Evolutionary conservation across 2,797 vertebrate species (phyloP), one percentile per base, ranked within the genome.

Genomic region (Gallinago stenura): DNA sequence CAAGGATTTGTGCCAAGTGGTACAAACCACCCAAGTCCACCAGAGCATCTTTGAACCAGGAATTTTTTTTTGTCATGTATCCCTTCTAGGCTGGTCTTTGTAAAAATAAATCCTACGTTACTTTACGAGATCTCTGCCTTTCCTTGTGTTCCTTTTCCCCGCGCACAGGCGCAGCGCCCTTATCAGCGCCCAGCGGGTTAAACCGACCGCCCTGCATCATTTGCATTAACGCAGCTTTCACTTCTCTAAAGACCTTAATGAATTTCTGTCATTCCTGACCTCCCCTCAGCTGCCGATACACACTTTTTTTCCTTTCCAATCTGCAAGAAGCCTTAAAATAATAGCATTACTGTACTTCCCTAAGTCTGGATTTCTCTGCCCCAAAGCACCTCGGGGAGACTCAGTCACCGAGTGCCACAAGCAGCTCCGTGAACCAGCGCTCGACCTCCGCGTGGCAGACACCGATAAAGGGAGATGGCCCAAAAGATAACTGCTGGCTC

Each of bases 241-340:
- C 92, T 95, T 93, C 92, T 68, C 88, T 72, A 94, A 93, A 93
- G 91, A 93, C 90, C 93, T 95, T 90, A 53, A 87, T n/a, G 76
- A 93, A 90, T 93, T 95, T 91, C 93, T 96, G 85, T 85, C 85
- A 56, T 88, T 78, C 2, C 12, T 83, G 72, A 78, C 85, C 91
- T 86, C 79, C 70, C 68, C 82, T 89, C 66, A 62, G 83, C 89
- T 69, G 87, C 83, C 25, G 2, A 72, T 53, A 83, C 39, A 45
- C 54, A 5, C 37, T 19, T 79, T 61, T 51, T 45, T 12, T 16
- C 51, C 41, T 76, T 72, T 69, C 70, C 54, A 72, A 75, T 35
- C 85, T 43, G 33, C 69, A 25, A 83, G 81, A 53, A 69, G 69
- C 95, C 68, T 64, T 87, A 41, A 58, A 96, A 93, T 88, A 93